These are phyloP conservation scores for Bombycilla garrulus DNA, from an alignment of 2,113 vertebrate species.

Conservation along the genomic window DNA sequence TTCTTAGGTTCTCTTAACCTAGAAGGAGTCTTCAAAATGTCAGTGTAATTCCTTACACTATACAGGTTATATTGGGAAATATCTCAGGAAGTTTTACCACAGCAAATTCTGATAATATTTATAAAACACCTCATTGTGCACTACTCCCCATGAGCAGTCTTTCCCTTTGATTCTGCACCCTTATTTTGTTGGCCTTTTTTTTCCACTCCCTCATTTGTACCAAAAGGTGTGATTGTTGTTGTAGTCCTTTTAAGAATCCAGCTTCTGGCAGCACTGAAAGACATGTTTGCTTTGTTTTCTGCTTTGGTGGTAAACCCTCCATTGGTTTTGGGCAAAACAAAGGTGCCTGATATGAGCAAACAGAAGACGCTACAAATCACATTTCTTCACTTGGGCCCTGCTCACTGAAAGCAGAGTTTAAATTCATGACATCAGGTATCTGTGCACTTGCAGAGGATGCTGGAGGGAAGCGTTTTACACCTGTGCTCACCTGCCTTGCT, in stretches of 20 bases:
- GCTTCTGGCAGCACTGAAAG: background rate
- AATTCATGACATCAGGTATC: background rate
- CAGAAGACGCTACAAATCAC: background rate
- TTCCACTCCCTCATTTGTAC: background rate
- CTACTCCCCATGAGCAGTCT: background rate
- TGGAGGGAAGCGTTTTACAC: background rate
- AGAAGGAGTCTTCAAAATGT: background rate
- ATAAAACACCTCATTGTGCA: background rate
- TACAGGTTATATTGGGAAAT: background rate
- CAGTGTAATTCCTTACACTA: background rate
- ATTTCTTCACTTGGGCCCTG: background rate
- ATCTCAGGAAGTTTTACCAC: background rate
- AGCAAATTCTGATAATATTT: background rate
- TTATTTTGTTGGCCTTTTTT: background rate
- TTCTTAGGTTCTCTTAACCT: background rate
- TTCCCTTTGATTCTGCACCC: background rate
- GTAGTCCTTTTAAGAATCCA: background rate
- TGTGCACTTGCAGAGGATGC: background rate
- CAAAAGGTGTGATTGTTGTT: background rate
- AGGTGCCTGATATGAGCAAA: background rate
- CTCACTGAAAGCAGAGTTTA: background rate
- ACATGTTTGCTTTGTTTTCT: background rate
- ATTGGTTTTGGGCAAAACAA: background rate
- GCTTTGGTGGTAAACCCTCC: background rate
- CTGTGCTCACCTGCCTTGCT: background rate